Base-by-base conservation (phyloP, 2,797 vertebrate genomes). In the Pseudomugil tenellus region DNA sequence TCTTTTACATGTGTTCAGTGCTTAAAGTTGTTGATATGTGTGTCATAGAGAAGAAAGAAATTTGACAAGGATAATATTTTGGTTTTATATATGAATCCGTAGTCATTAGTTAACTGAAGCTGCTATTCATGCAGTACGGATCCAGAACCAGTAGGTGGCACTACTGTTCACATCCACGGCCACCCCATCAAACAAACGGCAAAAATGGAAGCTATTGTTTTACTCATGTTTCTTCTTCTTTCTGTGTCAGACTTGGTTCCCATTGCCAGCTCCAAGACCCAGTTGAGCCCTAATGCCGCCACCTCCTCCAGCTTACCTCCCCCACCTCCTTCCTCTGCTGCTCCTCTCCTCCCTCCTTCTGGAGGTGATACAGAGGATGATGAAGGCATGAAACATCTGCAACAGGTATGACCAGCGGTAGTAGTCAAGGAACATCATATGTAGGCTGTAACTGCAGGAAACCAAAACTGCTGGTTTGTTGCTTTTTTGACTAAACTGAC, bases 351-450 rank as follows among this genome's bases (percentile, higher is more conserved):
- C 85, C 92, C 93, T 67, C 84, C 87, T 52, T 80, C 89, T 70
- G 96, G 94, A 76, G 96, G 96, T 74, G 96, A 98, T 83, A 85
- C 93, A 0, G 96, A 98, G 90, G 96, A 98, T 19, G 96, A 98
- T 9, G 96, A 98, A 84, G 96, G 96, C 87, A 95, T 98, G 94
- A 97, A 96, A 91, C 96, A 96, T 86, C 92, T 97, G 79, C 96
- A 98, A 84, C 96, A 97, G 96, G 96, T 97, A 84, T 35, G 67
- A 73, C 58, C 52, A 52, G 23, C 48, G 26, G 46, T 25, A 49
- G 3, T 10, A 4, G 11, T 23, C 41, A 19, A n/a, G 43, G 11
- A 23, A 49, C 21, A 12, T 23, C 46, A 49, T 19, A 48, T 43
- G 41, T 9, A 19, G 19, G 8, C 19, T 43, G 41, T 43, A 43